These are phyloP conservation scores for Pseudocheirus occidentalis DNA, from an alignment of 2,797 vertebrate species.

Conservation along the genomic window DNA sequence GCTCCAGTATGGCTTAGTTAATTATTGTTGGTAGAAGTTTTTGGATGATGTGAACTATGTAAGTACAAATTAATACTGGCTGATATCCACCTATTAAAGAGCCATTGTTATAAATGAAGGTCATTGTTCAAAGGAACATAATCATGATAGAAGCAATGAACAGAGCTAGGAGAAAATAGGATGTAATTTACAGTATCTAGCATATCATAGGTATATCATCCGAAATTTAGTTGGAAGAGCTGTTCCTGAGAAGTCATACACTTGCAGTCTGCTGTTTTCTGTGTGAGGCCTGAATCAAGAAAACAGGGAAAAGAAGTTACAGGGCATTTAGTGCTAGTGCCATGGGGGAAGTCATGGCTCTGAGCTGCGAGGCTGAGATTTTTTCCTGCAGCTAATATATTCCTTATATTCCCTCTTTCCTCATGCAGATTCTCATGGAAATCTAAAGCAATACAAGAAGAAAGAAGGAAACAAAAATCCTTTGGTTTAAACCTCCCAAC, in stretches of 20 bases:
- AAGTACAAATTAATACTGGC: neutral
- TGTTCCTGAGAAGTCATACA: neutral
- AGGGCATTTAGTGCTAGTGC: neutral
- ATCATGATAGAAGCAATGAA: neutral
- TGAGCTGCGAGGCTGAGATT: neutral
- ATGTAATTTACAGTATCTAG: neutral
- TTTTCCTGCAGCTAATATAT: neutral
- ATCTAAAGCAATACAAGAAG: neutral
- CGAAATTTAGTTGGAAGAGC: neutral
- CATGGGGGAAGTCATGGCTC: neutral
- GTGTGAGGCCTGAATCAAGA: neutral
- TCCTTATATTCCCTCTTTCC: neutral
- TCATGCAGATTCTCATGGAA: neutral
- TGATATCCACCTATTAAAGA: neutral
- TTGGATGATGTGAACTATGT: conserved; percentile 3
- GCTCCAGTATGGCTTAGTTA: neutral
- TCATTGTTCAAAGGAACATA: conserved; percentile 33
- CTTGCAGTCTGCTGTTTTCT: neutral
- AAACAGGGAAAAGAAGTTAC: neutral
- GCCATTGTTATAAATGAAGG: conserved; percentile 30
- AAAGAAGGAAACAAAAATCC: neutral
- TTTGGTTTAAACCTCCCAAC: neutral
- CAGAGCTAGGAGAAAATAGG: neutral
- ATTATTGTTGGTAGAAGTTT: conserved; percentile 5
- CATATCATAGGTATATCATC: neutral